phyloP scores from a whole-genome alignment of 2,113 vertebrate species.

The Odocoileus hemionus region DNA sequence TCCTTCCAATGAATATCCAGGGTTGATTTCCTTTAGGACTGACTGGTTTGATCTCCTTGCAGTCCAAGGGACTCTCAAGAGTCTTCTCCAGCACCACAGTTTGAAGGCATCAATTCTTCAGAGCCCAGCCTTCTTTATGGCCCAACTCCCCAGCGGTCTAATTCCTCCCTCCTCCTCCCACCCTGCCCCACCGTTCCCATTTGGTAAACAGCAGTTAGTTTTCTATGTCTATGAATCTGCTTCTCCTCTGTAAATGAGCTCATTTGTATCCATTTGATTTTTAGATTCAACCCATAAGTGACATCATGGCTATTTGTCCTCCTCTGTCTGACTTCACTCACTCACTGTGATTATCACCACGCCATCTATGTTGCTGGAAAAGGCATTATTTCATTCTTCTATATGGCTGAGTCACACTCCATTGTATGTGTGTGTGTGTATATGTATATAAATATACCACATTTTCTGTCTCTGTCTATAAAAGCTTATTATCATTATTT shows the following conservation, averaged over 20 bases:
- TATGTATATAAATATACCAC: background rate
- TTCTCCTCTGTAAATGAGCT: background rate
- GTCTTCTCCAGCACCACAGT: background rate
- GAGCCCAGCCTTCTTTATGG: background rate
- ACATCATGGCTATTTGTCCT: background rate
- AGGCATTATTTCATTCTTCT: background rate
- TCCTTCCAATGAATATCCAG: background rate
- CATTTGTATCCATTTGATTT: background rate
- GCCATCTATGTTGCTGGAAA: background rate
- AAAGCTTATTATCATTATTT: background rate
- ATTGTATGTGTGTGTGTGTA: background rate
- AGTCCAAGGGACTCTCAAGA: background rate
- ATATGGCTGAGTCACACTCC: background rate
- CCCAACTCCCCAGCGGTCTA: fast-evolving
- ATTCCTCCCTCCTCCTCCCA: background rate
- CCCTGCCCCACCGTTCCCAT: background rate
- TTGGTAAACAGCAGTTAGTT: background rate
- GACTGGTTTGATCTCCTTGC: background rate
- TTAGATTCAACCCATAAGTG: background rate
- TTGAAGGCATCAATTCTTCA: background rate
- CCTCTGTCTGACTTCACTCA: background rate
- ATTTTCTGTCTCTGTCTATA: background rate
- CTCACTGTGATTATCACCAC: background rate
- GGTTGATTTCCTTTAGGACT: background rate
- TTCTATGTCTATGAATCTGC: background rate